phyloP scores from a whole-genome alignment of 2,113 vertebrate species.

The Bolborhynchus lineola region DNA sequence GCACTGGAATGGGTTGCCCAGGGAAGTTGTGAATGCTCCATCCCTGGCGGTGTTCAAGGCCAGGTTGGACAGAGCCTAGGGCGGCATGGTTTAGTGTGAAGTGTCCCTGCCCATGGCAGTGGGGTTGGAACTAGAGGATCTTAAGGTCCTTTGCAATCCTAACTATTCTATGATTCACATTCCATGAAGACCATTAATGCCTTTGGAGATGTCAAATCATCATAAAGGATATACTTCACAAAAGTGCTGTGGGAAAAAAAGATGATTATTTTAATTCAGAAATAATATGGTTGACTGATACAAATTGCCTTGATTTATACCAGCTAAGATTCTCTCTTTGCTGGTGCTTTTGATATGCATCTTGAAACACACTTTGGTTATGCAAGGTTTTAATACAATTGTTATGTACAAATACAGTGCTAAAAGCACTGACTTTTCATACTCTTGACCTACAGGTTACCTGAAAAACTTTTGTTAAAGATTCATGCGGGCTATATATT shows the following conservation, averaged over 20 bases:
- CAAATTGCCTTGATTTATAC: neutral
- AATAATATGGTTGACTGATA: neutral
- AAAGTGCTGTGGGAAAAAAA: neutral
- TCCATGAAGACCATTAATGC: neutral
- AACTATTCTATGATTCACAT: neutral
- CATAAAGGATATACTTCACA: neutral
- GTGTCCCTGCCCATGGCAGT: no score
- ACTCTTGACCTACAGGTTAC: neutral
- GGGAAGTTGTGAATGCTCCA: no score
- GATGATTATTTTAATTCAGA: neutral
- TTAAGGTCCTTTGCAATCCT: no score
- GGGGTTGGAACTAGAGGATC: no score
- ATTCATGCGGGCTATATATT: neutral
- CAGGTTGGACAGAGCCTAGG: no score
- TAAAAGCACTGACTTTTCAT: neutral
- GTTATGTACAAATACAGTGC: neutral
- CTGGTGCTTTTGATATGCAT: rapidly evolving
- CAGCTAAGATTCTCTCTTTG: neutral
- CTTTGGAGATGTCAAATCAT: neutral
- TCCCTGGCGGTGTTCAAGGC: no score
- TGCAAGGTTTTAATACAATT: neutral
- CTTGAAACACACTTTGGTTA: neutral
- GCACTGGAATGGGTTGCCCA: no score
- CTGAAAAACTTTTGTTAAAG: neutral
- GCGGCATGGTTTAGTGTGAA: no score